phyloP scores from a whole-genome alignment of 2,888 invertebrate genomes.

The Clepsis dumicolana region DNA sequence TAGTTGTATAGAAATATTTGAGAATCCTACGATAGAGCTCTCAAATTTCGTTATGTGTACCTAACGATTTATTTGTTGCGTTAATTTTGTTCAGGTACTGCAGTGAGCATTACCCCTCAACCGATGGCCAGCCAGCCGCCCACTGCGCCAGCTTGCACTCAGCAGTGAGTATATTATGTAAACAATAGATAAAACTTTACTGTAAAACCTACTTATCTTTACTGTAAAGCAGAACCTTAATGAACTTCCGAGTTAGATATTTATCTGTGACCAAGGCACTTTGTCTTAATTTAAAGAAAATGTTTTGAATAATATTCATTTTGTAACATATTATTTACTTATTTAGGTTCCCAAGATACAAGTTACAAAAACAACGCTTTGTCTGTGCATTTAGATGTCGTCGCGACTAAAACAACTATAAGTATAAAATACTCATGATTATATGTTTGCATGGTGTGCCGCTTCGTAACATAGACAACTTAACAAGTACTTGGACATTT shows the following conservation, averaged over 20 bases:
- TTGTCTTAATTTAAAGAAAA: too few species aligned
- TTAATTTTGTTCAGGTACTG: constrained; percentile 65
- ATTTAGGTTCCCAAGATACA: background rate
- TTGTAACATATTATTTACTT: too few species aligned
- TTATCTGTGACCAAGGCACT: too few species aligned
- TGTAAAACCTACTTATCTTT: too few species aligned
- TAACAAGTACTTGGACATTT: constrained; percentile 87
- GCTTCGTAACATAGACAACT: constrained; percentile 74
- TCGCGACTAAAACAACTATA: constrained; percentile 42
- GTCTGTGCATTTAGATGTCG: constrained; percentile 44
- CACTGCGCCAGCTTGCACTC: constrained; percentile 71
- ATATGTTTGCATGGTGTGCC: constrained; percentile 82
- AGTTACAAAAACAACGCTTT: constrained; percentile 44
- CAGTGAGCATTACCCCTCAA: constrained; percentile 73
- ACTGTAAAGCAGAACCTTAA: too few species aligned
- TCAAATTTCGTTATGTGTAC: too few species aligned
- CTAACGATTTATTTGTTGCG: too few species aligned
- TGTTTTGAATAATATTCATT: too few species aligned
- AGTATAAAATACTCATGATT: constrained; percentile 67
- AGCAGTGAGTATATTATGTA: constrained; percentile 72
- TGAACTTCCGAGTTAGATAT: too few species aligned
- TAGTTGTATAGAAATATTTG: too few species aligned
- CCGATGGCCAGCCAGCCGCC: constrained; percentile 68
- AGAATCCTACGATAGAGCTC: too few species aligned
- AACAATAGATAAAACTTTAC: background rate